Evolutionary conservation across 2,797 vertebrate genomes (phyloP).

Genomic region (Sebastes nivosus): DNA sequence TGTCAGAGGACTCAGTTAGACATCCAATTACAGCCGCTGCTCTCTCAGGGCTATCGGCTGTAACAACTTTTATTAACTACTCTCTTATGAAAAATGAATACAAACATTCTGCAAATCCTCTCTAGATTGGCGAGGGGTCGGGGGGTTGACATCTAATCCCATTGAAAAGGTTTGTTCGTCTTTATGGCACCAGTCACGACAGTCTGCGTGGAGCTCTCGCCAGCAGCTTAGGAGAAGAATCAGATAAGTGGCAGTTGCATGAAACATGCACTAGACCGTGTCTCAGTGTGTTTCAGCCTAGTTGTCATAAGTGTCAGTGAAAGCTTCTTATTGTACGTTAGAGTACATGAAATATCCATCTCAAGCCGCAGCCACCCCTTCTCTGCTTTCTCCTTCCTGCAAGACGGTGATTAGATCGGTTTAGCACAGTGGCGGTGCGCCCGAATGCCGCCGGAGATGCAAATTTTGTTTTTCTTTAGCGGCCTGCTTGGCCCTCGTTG

Average conservation of each 20-base stretch:
- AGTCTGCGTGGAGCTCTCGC: conserved; percentile 21
- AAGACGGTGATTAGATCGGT: conserved; percentile 61
- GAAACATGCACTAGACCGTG: conserved; percentile 39
- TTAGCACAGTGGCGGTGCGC: conserved; percentile 51
- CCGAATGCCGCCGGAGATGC: conserved; percentile 55
- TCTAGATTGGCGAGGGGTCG: conserved; percentile 43
- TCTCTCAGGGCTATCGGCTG: conserved; percentile 71
- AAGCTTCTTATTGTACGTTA: conserved; percentile 47
- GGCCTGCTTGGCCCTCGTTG: conserved; percentile 28
- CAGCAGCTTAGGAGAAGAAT: conserved; percentile 50
- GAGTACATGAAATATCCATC: conserved; percentile 49
- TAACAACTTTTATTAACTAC: conserved; percentile 78
- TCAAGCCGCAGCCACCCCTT: conserved; percentile 16
- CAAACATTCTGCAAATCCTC: conserved; percentile 67
- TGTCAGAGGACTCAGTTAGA: conserved; percentile 81
- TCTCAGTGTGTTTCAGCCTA: conserved; percentile 33
- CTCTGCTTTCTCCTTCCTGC: conserved; percentile 40
- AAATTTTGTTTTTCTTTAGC: conserved; percentile 58
- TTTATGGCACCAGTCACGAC: conserved; percentile 31
- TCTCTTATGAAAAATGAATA: conserved; percentile 75
- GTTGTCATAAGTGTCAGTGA: conserved; percentile 43
- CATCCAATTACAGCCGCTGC: conserved; percentile 79
- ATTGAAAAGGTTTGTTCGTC: conserved; percentile 44
- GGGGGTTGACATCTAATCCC: conserved; percentile 58
- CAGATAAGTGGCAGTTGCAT: conserved; percentile 52